Base-by-base conservation (phyloP, 2,888 invertebrate species). In the Eupithecia insigniata region DNA sequence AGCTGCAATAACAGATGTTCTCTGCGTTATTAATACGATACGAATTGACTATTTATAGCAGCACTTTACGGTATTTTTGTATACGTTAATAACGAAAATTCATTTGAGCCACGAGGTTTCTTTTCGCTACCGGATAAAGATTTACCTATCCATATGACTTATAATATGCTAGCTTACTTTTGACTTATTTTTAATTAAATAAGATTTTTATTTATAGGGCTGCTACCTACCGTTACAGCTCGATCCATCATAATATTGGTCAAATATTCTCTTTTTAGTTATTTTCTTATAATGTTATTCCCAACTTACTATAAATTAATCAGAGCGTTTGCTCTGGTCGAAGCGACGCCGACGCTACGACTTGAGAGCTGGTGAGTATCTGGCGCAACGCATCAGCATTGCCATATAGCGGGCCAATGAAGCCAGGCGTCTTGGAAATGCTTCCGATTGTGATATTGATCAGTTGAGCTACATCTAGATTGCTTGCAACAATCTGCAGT, bases 1-100 rank as follows among this genome's bases (percentile, higher is more conserved):
- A 82, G 85, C 81, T 84, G 87, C 85, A 87, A 86, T 88, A 89
- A 87, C 89, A 90, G 88, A 89, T 90, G 89, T 86, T 88, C 84
- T 75, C 81, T 74, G 80, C 83, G 85, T 87, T 88, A 87, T 89
- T 88, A 88, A 89, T 88, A 86, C 83, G 82, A 81, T 85, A 86
- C 82, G 83, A 87, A 88, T 83, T 81, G 80, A 75, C 80, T 84
- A 84, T 84, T 83, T 81, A 85, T 83, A 84, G 82, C 71, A 73
- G 76, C 68, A 75, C 74, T 78, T 71, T 79, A 76, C 74, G 74
- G 71, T 76, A 79, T 76, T 79, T 79, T 79, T 74, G 58, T 74
- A 58, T 62, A 62, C 34, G 30, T 32, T n/a, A n/a, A 32, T 32
- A n/a, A 62, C 62, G 4, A 18, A 30, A 60, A 60, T 55, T 55